Evolutionary conservation across 2,113 vertebrate genomes (phyloP).

Genomic region (Prochilodus magdalenae): DNA sequence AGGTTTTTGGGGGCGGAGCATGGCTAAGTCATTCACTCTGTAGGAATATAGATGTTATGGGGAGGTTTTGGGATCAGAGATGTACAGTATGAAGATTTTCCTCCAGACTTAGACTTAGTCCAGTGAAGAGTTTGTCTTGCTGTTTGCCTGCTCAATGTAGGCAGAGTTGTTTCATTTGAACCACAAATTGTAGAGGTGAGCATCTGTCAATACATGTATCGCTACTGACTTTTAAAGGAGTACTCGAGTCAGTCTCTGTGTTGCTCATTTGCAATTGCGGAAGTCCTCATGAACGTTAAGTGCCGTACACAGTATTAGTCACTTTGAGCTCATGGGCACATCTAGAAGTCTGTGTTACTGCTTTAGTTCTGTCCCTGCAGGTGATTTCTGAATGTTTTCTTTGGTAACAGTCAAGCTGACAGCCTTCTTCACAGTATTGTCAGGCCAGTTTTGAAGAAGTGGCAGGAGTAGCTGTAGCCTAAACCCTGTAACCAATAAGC

Average conservation of each 20-base stretch:
- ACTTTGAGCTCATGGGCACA: background rate
- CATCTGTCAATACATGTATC: background rate
- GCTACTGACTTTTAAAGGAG: background rate
- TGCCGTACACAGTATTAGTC: constrained; percentile 8
- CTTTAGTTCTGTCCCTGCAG: background rate
- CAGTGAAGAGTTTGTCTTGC: background rate
- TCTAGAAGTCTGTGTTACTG: background rate
- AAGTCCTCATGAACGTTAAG: background rate
- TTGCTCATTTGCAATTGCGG: background rate
- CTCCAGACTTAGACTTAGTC: background rate
- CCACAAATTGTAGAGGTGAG: background rate
- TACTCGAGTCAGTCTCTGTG: background rate
- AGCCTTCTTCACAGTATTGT: background rate
- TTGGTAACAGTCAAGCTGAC: background rate
- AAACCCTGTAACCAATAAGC: background rate
- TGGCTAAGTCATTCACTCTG: no score
- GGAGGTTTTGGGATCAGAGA: background rate
- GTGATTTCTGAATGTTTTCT: background rate
- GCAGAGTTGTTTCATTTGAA: background rate
- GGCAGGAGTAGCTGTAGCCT: background rate
- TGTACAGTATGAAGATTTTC: background rate
- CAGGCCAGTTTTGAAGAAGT: background rate
- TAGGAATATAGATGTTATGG: no score
- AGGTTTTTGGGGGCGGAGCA: no score
- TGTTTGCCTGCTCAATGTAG: background rate